These are phyloP conservation scores for Papio anubis DNA, from an alignment of 2,113 vertebrate genomes.

Conservation along the genomic window DNA sequence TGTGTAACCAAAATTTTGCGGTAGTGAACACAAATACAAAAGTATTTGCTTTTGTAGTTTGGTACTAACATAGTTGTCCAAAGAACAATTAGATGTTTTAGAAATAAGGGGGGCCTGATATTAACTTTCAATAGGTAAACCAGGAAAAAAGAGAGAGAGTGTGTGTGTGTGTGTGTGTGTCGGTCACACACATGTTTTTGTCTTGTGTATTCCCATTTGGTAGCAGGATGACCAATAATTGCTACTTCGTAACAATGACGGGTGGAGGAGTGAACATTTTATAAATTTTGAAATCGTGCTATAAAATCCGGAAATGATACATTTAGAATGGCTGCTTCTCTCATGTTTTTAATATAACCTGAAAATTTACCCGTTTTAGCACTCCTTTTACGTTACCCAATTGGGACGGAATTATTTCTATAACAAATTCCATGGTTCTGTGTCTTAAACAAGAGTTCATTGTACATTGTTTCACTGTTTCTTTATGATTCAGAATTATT, in stretches of 20 bases:
- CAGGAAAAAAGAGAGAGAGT: no score
- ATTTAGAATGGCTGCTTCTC: neutral
- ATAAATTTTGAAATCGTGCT: neutral
- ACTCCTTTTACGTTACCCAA: neutral
- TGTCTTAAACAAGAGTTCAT: neutral
- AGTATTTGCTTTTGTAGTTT: no score
- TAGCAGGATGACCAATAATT: neutral
- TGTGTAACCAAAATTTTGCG: constrained; percentile 6
- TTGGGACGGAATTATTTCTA: neutral
- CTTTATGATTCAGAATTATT: neutral
- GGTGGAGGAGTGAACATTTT: neutral
- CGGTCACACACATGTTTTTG: neutral
- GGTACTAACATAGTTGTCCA: neutral
- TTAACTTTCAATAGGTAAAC: constrained; percentile 37
- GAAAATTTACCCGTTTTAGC: neutral
- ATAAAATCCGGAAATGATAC: constrained; percentile 1
- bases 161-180: no score
- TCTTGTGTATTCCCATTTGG: neutral
- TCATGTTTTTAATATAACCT: neutral
- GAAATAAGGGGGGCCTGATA: neutral
- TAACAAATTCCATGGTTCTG: neutral
- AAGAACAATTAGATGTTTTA: constrained; percentile 6
- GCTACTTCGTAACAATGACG: neutral
- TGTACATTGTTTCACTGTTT: neutral
- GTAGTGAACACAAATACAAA: neutral